These are phyloP conservation scores for Chironomus striatipennis DNA, from an alignment of 1,140 invertebrate species.

Conservation along the genomic window DNA sequence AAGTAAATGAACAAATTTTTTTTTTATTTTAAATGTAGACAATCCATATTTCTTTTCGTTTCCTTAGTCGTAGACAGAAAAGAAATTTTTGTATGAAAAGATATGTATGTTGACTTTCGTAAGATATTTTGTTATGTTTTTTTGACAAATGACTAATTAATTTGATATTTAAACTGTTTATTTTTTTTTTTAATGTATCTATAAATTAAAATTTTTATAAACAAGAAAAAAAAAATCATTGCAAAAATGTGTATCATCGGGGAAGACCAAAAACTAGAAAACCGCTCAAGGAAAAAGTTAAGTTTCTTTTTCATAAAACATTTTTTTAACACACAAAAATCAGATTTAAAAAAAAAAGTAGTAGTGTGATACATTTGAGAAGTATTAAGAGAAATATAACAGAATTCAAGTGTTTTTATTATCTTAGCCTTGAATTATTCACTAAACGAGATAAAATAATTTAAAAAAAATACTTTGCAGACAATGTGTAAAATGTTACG, in stretches of 20 bases:
- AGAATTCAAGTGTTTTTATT: conserved; percentile 16
- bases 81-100: not conserved
- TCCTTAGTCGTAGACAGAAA: no score
- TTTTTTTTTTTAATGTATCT: conserved; percentile 5
- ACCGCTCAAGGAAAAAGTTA: not conserved
- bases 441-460: not conserved
- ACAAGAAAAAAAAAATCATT: conserved; percentile 5
- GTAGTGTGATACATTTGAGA: not conserved
- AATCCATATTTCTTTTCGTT: no score
- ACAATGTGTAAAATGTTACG: conserved; percentile 22
- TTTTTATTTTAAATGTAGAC: no score
- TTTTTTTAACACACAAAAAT: not conserved
- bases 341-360: not conserved
- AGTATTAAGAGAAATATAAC: not conserved
- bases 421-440: not conserved
- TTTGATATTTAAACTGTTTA: not conserved
- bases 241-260: conserved; percentile 4
- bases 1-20: no score
- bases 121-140: conserved; percentile 14
- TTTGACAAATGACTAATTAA: not conserved
- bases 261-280: conserved; percentile 6
- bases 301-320: no score
- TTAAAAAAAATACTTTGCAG: conserved; percentile 14
- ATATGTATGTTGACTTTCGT: conserved; percentile 1
- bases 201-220: not conserved